These are phyloP conservation scores for Rhinogobio ventralis DNA, from an alignment of 2,797 vertebrate species.

Conservation along the genomic window DNA sequence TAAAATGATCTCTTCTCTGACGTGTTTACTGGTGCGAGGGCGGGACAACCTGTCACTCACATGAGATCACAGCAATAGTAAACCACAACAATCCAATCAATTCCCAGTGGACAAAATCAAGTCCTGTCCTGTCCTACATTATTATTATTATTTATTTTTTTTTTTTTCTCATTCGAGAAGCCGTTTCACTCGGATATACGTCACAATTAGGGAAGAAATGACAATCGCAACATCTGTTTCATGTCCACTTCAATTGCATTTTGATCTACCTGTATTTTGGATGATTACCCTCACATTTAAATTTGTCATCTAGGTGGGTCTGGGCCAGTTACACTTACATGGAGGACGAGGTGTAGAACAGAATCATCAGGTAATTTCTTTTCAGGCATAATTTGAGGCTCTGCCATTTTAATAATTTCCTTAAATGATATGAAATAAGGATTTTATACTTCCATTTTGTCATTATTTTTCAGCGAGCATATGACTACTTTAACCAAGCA, in stretches of 20 bases:
- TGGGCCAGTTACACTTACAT: conserved; percentile 94
- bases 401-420: neutral
- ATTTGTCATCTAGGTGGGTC: conserved; percentile 83
- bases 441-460: neutral
- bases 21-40: neutral
- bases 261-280: neutral
- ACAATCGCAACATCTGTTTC: neutral
- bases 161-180: neutral
- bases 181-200: neutral
- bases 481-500: conserved; percentile 97
- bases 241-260: neutral
- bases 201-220: neutral
- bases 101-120: neutral
- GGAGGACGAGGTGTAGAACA: conserved; percentile 97
- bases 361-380: conserved; percentile 90
- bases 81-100: neutral
- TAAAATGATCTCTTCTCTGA: neutral
- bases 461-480: conserved; percentile 85
- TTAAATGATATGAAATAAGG: neutral
- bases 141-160: neutral
- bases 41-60: neutral
- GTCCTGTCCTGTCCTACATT: neutral
- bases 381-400: neutral
- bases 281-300: neutral
- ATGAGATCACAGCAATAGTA: neutral